phyloP scores from a whole-genome alignment of 2,113 vertebrate genomes.

The Pithys albifrons region DNA sequence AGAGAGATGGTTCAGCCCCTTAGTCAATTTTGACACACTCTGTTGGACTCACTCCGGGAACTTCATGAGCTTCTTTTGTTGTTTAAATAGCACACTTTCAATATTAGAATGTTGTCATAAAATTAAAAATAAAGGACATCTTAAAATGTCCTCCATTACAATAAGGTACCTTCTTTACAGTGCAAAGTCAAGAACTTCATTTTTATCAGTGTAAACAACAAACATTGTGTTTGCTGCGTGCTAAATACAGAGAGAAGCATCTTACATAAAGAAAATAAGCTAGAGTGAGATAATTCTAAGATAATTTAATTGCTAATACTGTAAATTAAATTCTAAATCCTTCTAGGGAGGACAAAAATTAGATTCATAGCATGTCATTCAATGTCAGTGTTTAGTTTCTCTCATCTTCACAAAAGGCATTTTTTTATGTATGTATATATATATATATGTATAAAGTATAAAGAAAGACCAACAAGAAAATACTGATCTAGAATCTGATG shows the following conservation, averaged over 20 bases:
- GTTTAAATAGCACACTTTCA: neutral
- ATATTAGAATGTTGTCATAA: neutral
- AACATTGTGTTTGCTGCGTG: neutral
- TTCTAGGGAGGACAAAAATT: neutral
- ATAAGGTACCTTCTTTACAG: neutral
- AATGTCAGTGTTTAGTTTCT: neutral
- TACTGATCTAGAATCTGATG: neutral
- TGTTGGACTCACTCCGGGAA: accelerated
- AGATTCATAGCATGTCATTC: neutral
- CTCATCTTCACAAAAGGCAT: neutral
- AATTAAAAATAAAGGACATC: neutral
- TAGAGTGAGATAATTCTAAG: neutral
- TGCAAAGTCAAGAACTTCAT: neutral
- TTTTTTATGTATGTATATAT: too few species aligned
- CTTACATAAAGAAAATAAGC: neutral
- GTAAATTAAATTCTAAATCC: neutral
- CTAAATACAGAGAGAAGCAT: neutral
- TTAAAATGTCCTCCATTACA: neutral
- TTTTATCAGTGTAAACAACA: neutral
- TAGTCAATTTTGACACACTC: neutral
- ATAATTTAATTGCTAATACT: neutral
- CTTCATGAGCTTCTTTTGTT: neutral
- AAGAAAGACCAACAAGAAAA: neutral
- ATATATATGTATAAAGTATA: neutral
- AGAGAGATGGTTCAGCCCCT: neutral